Base-by-base conservation (phyloP, 2,113 vertebrate genomes). In the Aptenodytes forsteri region DNA sequence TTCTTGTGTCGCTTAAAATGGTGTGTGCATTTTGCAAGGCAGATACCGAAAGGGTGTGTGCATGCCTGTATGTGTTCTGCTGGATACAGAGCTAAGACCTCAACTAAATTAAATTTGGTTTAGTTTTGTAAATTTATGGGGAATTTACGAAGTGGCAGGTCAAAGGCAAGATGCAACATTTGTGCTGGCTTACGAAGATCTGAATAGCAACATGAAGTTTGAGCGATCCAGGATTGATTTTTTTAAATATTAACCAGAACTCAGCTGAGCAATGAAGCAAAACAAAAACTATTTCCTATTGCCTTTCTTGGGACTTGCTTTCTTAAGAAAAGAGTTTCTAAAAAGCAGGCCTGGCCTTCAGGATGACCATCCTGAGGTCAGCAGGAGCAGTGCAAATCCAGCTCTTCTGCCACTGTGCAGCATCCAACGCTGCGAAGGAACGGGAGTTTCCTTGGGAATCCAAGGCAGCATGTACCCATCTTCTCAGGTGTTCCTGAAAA, bases 401-500 rank as follows among this genome's bases (percentile, higher is more conserved):
- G 42, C 16, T 64, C 22, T 78, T 61, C 38, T 20, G 55, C 30
- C 47, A 7, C 47, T 7, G 6, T 2, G 4, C 17, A 29, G 7
- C 23, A 66, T 34, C 72, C 54, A 54, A 16, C 1, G 5, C 46
- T 0, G 0, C 1, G 3, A 54, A 73, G 47, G n/a, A 89, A 30
- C 4, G 22, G 7, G 32, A 81, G 2, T 72, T 29, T 87, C 36
- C 13, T 62, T 34, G 29, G 67, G 34, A 62, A 87, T 67, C 50
- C 40, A 79, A 79, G 65, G 50, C 29, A 40, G 29, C 15, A 8
- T 26, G 14, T n/a, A 42, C 11, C 17, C 5, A 67, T 27, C 47
- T 85, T 75, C 47, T 34, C 40, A 72, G n/a, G n/a, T 49, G 7
- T 70, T 96, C 64, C 62, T 92, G 58, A 64, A 92, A 91, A 87